Conservation (phyloP, 2,888 invertebrate species). For the Epirrita christyi region DNA sequence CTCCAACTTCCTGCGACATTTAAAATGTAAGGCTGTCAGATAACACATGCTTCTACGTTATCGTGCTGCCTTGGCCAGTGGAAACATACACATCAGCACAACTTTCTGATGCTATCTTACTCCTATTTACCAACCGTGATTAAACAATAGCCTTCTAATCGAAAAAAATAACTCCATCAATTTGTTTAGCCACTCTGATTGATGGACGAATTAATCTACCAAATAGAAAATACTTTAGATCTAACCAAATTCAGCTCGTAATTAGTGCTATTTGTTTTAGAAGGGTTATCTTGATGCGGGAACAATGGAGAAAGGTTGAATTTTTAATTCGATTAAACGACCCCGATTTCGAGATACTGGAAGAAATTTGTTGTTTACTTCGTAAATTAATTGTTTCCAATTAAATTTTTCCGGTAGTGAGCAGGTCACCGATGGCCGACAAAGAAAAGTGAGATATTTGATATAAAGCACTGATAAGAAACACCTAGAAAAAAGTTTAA, state of each 20-base stretch:
- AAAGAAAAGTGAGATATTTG: background rate
- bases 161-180: constrained; percentile 80
- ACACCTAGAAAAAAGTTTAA: background rate
- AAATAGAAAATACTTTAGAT: constrained; percentile 70
- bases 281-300: constrained; percentile 66
- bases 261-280: constrained; percentile 82
- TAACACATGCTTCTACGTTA: background rate
- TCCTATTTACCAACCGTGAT: constrained; percentile 72
- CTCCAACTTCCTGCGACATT: background rate
- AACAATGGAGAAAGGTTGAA: constrained; percentile 75
- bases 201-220: constrained; percentile 73
- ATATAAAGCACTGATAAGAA: background rate
- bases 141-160: constrained; percentile 79
- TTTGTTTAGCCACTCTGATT: constrained; percentile 66
- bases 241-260: constrained; percentile 73
- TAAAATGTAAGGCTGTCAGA: no score
- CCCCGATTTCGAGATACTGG: constrained; percentile 48
- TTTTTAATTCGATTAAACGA: constrained; percentile 67
- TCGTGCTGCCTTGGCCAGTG: constrained; percentile 32
- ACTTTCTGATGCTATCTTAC: constrained; percentile 64
- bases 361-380: constrained; percentile 25
- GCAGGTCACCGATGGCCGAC: background rate
- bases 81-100: constrained; percentile 40
- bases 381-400: constrained; percentile 25
- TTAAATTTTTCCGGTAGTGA: constrained; percentile 24